phyloP scores from a whole-genome alignment of 2,113 vertebrate genomes.

The Zosterops borbonicus region DNA sequence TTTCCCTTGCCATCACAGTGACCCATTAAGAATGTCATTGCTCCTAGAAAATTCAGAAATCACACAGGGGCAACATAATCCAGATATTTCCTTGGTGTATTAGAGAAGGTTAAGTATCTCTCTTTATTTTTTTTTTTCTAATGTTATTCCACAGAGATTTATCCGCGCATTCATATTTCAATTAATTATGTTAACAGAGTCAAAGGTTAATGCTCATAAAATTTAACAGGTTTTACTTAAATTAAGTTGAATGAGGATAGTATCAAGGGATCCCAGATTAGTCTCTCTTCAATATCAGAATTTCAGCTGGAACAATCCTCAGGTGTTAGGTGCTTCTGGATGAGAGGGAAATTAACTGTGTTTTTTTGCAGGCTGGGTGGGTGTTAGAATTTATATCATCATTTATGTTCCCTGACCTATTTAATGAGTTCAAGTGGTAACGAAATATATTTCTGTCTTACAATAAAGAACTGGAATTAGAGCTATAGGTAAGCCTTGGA shows the following conservation, averaged over 20 bases:
- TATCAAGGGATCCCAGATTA: neutral
- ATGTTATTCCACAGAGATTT: neutral
- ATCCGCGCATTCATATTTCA: neutral
- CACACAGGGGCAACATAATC: neutral
- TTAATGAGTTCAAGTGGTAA: neutral
- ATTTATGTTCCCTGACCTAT: neutral
- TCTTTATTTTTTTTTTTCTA: neutral
- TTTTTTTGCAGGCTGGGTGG: neutral
- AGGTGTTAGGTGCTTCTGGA: neutral
- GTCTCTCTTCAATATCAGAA: neutral
- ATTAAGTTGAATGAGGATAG: neutral
- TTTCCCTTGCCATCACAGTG: neutral
- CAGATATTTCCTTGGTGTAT: neutral
- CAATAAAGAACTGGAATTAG: neutral
- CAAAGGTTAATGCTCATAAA: conserved; percentile 5
- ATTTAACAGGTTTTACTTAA: conserved; percentile 1
- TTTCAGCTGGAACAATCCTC: neutral
- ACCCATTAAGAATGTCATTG: neutral
- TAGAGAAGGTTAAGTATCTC: neutral
- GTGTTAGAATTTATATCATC: neutral
- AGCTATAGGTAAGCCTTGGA: neutral
- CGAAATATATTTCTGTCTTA: neutral
- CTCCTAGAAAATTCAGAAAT: neutral
- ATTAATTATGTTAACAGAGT: conserved; percentile 28
- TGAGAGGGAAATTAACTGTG: neutral